A percentile compares a stretch with the other conserved stretches of the same genome.
Conservation (phyloP, 2,113 vertebrate genomes). For the Anolis sagrei region DNA sequence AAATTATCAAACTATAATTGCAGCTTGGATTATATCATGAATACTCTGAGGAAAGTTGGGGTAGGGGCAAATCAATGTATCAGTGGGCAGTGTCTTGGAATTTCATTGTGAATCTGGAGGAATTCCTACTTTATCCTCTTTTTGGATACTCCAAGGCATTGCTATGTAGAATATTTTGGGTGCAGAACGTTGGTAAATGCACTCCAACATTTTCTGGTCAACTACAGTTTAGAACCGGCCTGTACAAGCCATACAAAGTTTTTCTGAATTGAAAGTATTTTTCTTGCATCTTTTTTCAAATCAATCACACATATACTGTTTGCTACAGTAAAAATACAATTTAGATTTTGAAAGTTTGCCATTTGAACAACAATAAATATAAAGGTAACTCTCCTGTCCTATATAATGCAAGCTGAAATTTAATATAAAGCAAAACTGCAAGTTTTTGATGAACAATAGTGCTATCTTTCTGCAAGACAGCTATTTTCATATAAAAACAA, state of each 20-base stretch:
- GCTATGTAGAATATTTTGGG: too few relatives aligned
- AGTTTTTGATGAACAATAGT: neutral
- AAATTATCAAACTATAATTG: neutral
- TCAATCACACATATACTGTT: neutral
- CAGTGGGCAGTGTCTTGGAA: neutral
- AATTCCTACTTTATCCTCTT: neutral
- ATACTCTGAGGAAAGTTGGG: neutral
- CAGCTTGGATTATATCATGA: neutral
- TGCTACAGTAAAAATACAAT: constrained; percentile 4
- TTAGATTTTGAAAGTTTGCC: constrained; percentile 26
- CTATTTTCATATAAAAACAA: constrained; percentile 15
- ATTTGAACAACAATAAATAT: neutral
- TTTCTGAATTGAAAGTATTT: neutral
- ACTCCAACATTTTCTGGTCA: neutral
- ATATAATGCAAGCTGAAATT: neutral
- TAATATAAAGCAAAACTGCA: constrained; percentile 26
- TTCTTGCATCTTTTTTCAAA: neutral
- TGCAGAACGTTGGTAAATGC: neutral
- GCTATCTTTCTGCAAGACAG: neutral
- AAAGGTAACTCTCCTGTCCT: fast-evolving
- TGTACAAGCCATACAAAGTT: too few relatives aligned
- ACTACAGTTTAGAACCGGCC: neutral
- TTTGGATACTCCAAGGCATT: neutral
- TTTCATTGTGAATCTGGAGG: neutral
- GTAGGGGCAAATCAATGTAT: neutral